Conservation (phyloP, 2,797 vertebrate genomes). For the Gadopsis marmoratus region DNA sequence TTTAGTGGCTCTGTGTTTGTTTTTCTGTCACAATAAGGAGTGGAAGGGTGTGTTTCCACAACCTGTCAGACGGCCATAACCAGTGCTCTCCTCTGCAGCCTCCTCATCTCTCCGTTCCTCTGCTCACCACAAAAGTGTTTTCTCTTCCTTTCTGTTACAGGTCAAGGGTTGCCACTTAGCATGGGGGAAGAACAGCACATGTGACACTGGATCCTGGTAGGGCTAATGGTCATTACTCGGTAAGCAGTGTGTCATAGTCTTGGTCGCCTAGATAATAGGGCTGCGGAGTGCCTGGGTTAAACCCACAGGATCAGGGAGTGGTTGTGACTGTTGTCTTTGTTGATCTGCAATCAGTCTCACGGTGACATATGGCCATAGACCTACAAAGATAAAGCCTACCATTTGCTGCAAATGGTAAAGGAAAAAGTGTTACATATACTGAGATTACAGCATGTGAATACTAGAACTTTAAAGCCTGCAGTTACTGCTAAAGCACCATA, state of each 20-base stretch:
- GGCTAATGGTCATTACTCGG: conserved; percentile 73
- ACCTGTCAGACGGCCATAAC: conserved; percentile 77
- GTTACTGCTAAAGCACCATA: neutral
- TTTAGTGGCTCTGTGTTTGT: conserved; percentile 72
- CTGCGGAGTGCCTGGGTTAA: conserved; percentile 54
- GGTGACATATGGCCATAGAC: conserved; percentile 60
- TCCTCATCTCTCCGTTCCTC: conserved; percentile 63
- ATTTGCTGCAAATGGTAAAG: conserved; percentile 28
- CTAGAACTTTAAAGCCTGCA: conserved; percentile 1
- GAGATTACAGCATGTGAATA: conserved; percentile 39
- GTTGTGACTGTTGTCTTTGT: conserved; percentile 71
- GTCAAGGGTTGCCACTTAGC: conserved; percentile 79
- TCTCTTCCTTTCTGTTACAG: conserved; percentile 72
- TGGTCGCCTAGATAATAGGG: conserved; percentile 58
- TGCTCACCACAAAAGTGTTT: conserved; percentile 72
- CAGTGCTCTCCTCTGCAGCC: conserved; percentile 41
- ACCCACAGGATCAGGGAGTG: conserved; percentile 73
- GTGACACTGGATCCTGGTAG: conserved; percentile 75
- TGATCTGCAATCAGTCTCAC: conserved; percentile 74
- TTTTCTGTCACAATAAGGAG: conserved; percentile 74
- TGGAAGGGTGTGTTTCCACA: conserved; percentile 80
- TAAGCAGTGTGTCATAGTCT: conserved; percentile 63
- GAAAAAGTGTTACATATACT: conserved; percentile 39
- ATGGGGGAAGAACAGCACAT: conserved; percentile 63
- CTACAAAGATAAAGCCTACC: conserved; percentile 65